phyloP scores from a whole-genome alignment of 1,140 invertebrate genomes.

The Anthonomus grandis region DNA sequence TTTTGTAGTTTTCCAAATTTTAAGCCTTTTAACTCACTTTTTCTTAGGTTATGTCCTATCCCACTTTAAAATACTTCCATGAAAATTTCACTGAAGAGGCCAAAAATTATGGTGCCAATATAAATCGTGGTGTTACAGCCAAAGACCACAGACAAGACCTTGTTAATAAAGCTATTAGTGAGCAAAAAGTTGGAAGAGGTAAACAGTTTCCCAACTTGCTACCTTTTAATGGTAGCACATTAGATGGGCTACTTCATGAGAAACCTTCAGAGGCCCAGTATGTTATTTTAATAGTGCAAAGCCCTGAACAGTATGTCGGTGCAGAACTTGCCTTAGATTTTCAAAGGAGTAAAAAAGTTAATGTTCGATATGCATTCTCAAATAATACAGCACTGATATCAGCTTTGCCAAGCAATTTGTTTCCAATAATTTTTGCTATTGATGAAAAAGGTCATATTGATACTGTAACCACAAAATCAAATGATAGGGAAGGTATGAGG shows the following conservation, averaged over 20 bases:
- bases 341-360: too few species aligned
- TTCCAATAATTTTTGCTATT: too few species aligned
- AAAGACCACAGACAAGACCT: conserved; percentile 56
- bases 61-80: conserved; percentile 73
- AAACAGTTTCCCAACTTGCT: conserved; percentile 58
- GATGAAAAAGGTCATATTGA: too few species aligned
- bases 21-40: too few species aligned
- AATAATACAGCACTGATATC: too few species aligned
- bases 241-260: conserved; percentile 48
- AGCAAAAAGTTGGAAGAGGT: conserved; percentile 58
- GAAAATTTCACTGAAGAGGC: conserved; percentile 57
- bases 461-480: too few species aligned
- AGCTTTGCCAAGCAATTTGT: too few species aligned
- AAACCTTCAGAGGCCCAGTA: conserved; percentile 45
- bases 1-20: too few species aligned
- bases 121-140: conserved; percentile 46
- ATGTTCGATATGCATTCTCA: too few species aligned
- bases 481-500: too few species aligned
- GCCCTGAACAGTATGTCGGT: conserved; percentile 55
- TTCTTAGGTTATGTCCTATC: conserved; percentile 85
- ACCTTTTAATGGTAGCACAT: conserved; percentile 54
- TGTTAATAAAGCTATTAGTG: conserved; percentile 58
- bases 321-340: conserved; percentile 63
- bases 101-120: conserved; percentile 56
- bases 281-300: conserved; percentile 62